phyloP scores from a whole-genome alignment of 2,113 vertebrate species.

The Erythrolamprus reginae region DNA sequence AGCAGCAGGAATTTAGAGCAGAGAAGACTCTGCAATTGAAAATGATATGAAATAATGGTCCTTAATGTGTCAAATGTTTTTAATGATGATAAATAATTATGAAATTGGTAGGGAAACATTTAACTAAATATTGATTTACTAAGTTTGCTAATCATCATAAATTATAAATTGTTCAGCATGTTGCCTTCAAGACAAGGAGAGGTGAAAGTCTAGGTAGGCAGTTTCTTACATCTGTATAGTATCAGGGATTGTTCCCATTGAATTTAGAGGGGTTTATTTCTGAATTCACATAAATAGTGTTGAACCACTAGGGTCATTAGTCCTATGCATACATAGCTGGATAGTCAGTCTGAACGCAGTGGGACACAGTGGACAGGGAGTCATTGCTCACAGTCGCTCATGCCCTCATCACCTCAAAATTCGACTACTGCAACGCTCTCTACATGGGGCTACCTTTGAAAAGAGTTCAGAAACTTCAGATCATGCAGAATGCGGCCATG shows the following conservation, averaged over 20 bases:
- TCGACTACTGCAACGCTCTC: no score
- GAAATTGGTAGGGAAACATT: background rate
- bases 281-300: background rate
- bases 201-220: background rate
- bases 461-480: no score
- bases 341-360: background rate
- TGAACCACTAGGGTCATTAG: background rate
- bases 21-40: constrained; percentile 26
- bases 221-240: background rate
- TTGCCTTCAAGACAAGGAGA: background rate
- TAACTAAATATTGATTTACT: background rate
- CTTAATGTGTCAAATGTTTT: constrained; percentile 25
- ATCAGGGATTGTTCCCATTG: background rate
- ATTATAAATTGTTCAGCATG: constrained; percentile 5
- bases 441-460: no score
- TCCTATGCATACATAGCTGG: background rate
- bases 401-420: no score
- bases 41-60: constrained; percentile 2
- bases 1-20: constrained; percentile 13
- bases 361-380: no score
- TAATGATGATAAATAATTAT: constrained; percentile 23
- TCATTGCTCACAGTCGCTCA: no score
- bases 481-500: no score
- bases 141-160: background rate
- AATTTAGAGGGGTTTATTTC: background rate